Evolutionary conservation across 2,888 invertebrate genomes (phyloP), one percentile per base, ranked within the genome.

Genomic region (Brachycybe producta): DNA sequence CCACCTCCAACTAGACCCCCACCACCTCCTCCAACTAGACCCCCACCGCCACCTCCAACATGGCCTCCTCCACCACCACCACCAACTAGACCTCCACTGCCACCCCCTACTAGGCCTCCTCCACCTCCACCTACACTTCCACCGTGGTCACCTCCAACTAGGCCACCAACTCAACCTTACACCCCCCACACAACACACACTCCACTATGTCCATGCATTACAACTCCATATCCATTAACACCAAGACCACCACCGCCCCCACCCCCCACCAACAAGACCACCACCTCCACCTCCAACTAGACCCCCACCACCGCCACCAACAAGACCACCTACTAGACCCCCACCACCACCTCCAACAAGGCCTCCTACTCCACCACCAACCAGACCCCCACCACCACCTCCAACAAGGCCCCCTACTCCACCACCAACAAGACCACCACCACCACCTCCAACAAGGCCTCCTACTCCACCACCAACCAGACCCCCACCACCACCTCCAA

Each of bases 401-500:
- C 4, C 3, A 8, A 45, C 49, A 28, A 52, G 52, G 24, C 51
- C 46, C 11, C 53, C 30, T 7, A 26, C 30, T 2, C 42, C 42
- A 1, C 40, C n/a, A 47, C 49, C 45, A 28, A 52, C 40, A 27
- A 43, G 21, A 54, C 64, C 54, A 47, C 36, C 51, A 54, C 57
- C 52, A 61, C 61, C 3, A 55, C 61, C 36, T 64, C 70, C 38
- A 61, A 65, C 26, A 52, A 17, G 52, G 55, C 36, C 52, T 39
- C 55, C 63, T 26, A 65, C 61, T 11, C 40, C 58, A 17, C 56
- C 58, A 36, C 65, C 28, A 67, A 65, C 5, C 66, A 67, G 1
- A 58, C 60, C 55, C 7, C 13, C 13, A 30, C 13, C 13, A 13
- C 30, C 30, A 11, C 30, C 7, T 11, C 30, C 30, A 30, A 30